phyloP scores from a whole-genome alignment of 1,140 invertebrate genomes.

The Gonatopus flavifemur region DNA sequence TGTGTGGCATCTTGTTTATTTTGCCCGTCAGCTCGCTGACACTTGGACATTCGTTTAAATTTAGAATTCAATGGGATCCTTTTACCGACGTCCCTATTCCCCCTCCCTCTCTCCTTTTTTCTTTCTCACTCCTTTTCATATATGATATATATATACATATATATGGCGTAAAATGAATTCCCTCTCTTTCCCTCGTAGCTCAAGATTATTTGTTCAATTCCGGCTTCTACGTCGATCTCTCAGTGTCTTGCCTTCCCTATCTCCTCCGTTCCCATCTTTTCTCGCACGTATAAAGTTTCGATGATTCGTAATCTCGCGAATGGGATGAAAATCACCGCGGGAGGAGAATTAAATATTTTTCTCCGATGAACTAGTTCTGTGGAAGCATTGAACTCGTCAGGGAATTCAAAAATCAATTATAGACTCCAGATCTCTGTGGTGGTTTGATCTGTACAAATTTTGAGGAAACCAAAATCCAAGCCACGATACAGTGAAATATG shows the following conservation, averaged over 20 bases:
- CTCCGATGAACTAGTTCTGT: too few relatives aligned
- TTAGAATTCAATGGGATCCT: slow-evolving; percentile 60
- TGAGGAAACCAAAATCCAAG: too few relatives aligned
- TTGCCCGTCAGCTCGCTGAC: slow-evolving; percentile 57
- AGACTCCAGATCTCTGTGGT: too few relatives aligned
- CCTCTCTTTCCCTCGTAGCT: slow-evolving; percentile 25
- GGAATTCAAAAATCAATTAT: too few relatives aligned
- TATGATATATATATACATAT: too few relatives aligned
- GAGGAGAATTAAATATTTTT: slow-evolving; percentile 20
- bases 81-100: slow-evolving; percentile 50
- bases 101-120: background rate
- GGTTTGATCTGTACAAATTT: too few relatives aligned
- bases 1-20: slow-evolving; percentile 56
- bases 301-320: too few relatives aligned
- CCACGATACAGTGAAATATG: too few relatives aligned
- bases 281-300: too few relatives aligned
- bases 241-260: slow-evolving; percentile 13
- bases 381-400: too few relatives aligned
- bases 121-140: too few relatives aligned
- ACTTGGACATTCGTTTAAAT: slow-evolving; percentile 60
- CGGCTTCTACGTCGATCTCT: slow-evolving; percentile 33
- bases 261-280: background rate
- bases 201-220: slow-evolving; percentile 56
- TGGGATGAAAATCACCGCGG: slow-evolving; percentile 20
- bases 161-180: slow-evolving; percentile 44